These are phyloP conservation scores for Ceratitis capitata DNA, from an alignment of 1,140 invertebrate genomes.

Conservation along the genomic window DNA sequence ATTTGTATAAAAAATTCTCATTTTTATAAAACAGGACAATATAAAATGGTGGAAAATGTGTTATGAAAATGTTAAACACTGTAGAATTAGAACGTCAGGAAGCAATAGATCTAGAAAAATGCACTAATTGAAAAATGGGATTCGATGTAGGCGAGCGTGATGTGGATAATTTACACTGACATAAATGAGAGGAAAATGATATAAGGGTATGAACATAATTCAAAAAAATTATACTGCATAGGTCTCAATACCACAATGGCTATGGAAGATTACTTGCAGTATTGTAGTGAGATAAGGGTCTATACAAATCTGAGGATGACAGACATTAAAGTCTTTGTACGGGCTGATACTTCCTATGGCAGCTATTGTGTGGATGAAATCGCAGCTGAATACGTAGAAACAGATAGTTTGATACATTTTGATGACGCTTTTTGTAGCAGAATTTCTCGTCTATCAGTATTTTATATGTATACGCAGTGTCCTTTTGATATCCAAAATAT, in stretches of 20 bases:
- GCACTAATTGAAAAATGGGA: conserved; percentile 69
- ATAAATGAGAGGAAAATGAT: conserved; percentile 73
- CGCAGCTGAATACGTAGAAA: conserved; percentile 84
- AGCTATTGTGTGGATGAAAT: conserved; percentile 94
- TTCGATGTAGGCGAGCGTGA: conserved; percentile 70
- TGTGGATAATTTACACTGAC: conserved; percentile 76
- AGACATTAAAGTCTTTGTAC: conserved; percentile 77
- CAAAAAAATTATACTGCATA: conserved; percentile 64
- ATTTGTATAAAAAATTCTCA: background rate
- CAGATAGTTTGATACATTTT: conserved; percentile 90
- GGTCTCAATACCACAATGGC: no score
- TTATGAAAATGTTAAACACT: conserved; percentile 81
- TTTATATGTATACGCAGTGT: conserved; percentile 75
- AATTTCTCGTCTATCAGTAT: conserved; percentile 76
- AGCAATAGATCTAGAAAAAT: conserved; percentile 71
- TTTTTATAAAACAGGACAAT: conserved; percentile 66
- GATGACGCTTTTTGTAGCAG: conserved; percentile 87
- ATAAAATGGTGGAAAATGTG: conserved; percentile 74
- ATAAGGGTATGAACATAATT: conserved; percentile 57
- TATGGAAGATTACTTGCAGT: conserved; percentile 74
- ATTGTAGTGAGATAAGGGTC: conserved; percentile 75
- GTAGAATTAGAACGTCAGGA: conserved; percentile 86
- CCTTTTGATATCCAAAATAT: conserved; percentile 66
- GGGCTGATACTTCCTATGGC: conserved; percentile 93
- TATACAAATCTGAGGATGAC: background rate